Base-by-base conservation (phyloP, 2,113 vertebrate genomes). In the Euleptes europaea region DNA sequence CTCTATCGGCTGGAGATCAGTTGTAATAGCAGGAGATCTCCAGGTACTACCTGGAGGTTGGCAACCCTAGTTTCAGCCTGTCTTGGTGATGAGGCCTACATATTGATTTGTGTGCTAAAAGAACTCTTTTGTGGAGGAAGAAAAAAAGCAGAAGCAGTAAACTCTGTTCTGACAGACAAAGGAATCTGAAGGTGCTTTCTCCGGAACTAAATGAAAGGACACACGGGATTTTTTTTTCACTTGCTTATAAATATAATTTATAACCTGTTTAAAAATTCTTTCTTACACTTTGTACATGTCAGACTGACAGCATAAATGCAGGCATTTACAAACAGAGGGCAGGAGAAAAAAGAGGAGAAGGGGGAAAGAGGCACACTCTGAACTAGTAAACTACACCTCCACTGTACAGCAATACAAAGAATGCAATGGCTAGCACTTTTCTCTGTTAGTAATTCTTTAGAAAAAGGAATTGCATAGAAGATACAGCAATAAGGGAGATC, bases 221-320 rank as follows among this genome's bases (percentile, higher is more conserved):
- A 94, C 90, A 89, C 89, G 79, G 10, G 65, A 87, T 86, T 89
- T 86, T 86, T 91, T 94, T 93, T 93, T 80, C 89, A 93, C 84
- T 98, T 98, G 98, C 97, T 99, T 99, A 99, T 98, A 99, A 99
- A 99, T 99, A 99, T 99, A 99, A 99, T 99, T 99, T 99, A 99
- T 99, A 98, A 98, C 97, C 97, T 96, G 97, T 98, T 99, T 98
- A 98, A 98, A 99, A 99, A 98, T 97, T 97, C 96, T 98, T 98
- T 98, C 97, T 98, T 99, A 98, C 98, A 99, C 97, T 99, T 99
- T 99, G 96, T 98, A 99, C 98, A 99, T 95, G 94, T 96, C 94
- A 95, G 94, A 94, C 94, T 93, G 95, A 96, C 94, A 94, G 96
- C 95, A 95, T 97, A 97, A 97, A 97, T 96, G 97, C 96, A 96